These are phyloP conservation scores for Zosterops lateralis DNA, from an alignment of 2,113 vertebrate genomes.

Conservation along the genomic window DNA sequence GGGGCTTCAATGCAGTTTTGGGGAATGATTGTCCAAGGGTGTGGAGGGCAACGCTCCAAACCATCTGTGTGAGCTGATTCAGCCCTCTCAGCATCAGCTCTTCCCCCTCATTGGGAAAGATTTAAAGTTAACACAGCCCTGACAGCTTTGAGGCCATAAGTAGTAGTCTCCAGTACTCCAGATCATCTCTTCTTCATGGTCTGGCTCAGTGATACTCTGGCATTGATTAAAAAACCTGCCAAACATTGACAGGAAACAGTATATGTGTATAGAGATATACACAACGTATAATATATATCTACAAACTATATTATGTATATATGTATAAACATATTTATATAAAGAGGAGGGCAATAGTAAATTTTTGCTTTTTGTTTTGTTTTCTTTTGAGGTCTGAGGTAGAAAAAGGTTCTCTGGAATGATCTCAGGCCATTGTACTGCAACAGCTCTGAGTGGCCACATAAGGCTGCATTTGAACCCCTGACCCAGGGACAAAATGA, in stretches of 20 bases:
- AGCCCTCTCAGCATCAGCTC: not conserved
- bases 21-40: not conserved
- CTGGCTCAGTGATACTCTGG: not conserved
- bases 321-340: not conserved
- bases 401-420: not conserved
- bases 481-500: conserved; percentile 52
- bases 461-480: conserved; percentile 33
- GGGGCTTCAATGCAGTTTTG: not conserved
- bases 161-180: not conserved
- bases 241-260: not conserved
- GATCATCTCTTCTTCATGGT: not conserved
- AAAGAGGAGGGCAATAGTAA: not conserved
- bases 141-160: not conserved
- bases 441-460: not conserved
- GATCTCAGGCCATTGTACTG: not conserved
- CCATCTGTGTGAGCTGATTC: not conserved
- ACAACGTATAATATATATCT: not conserved
- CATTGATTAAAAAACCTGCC: not conserved
- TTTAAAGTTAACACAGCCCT: not conserved
- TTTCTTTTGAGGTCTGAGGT: not conserved
- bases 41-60: not conserved
- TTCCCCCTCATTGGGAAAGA: not conserved
- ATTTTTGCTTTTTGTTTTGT: not conserved
- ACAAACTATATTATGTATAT: not conserved
- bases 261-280: not conserved